phyloP scores from a whole-genome alignment of 2,888 invertebrate species.

The Acleris laterana region DNA sequence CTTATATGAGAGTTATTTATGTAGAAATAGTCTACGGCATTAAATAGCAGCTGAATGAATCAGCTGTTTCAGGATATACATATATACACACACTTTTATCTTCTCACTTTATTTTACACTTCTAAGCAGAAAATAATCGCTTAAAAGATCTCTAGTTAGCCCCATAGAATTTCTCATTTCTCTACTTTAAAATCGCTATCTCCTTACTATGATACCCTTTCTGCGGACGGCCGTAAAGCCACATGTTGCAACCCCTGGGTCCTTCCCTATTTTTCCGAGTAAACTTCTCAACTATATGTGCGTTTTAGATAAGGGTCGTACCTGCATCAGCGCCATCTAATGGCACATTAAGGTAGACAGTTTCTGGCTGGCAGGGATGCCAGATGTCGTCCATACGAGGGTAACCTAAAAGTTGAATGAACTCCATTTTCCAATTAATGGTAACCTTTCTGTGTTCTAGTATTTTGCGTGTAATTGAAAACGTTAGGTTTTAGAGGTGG shows the following conservation, averaged over 20 bases:
- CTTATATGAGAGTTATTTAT: too few relatives aligned
- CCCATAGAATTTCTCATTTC: too few relatives aligned
- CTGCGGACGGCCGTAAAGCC: conserved; percentile 37
- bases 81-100: too few relatives aligned
- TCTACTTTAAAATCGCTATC: too few relatives aligned
- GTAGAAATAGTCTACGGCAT: too few relatives aligned
- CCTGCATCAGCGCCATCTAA: conserved; percentile 71
- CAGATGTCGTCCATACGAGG: conserved; percentile 55
- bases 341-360: conserved; percentile 73
- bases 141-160: too few relatives aligned
- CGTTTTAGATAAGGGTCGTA: conserved; percentile 72
- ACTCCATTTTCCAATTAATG: conserved; percentile 50
- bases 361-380: conserved; percentile 51
- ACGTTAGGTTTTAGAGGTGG: not conserved
- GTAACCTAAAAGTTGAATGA: conserved; percentile 51
- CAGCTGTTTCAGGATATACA: too few relatives aligned
- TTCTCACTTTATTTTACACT: too few relatives aligned
- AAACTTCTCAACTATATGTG: conserved; percentile 69
- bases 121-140: too few relatives aligned
- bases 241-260: conserved; percentile 44
- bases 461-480: conserved; percentile 25
- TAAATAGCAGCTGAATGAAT: too few relatives aligned
- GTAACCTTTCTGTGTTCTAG: conserved; percentile 36
- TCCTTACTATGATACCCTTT: not conserved
- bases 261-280: conserved; percentile 44